phyloP scores from a whole-genome alignment of 2,113 vertebrate genomes.

The Paedocypris sp. region DNA sequence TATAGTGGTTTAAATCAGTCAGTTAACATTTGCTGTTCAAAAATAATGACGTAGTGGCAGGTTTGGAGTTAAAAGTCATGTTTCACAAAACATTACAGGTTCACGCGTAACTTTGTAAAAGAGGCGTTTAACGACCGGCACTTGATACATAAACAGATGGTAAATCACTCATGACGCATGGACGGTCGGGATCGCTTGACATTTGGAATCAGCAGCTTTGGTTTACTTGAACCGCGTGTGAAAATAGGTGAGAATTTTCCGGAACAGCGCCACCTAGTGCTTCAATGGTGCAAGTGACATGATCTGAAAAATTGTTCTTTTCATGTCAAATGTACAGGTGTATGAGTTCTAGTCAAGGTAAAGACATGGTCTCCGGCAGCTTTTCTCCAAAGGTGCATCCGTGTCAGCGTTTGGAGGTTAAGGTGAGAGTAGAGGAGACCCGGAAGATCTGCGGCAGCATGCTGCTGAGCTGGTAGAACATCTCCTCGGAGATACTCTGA shows the following conservation, averaged over 20 bases:
- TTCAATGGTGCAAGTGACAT: too few relatives aligned
- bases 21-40: too few relatives aligned
- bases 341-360: not conserved
- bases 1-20: too few relatives aligned
- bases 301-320: not conserved
- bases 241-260: too few relatives aligned
- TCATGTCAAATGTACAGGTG: not conserved
- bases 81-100: not conserved
- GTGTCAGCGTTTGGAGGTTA: constrained; percentile 66
- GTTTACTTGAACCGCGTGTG: constrained; percentile 5
- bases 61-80: too few relatives aligned
- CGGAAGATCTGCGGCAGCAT: constrained; percentile 99
- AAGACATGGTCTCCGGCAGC: too few relatives aligned
- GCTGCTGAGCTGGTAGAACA: constrained; percentile 94
- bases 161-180: constrained; percentile 25
- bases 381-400: not conserved
- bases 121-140: constrained; percentile 7
- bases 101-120: not conserved
- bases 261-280: constrained; percentile 52
- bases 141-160: constrained; percentile 27
- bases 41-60: too few relatives aligned
- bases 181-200: constrained; percentile 20
- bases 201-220: constrained; percentile 25
- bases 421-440: constrained; percentile 78
- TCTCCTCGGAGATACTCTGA: constrained; percentile 96